These are phyloP conservation scores for Sipha maydis DNA, from an alignment of 2,888 invertebrate species.

Conservation along the genomic window DNA sequence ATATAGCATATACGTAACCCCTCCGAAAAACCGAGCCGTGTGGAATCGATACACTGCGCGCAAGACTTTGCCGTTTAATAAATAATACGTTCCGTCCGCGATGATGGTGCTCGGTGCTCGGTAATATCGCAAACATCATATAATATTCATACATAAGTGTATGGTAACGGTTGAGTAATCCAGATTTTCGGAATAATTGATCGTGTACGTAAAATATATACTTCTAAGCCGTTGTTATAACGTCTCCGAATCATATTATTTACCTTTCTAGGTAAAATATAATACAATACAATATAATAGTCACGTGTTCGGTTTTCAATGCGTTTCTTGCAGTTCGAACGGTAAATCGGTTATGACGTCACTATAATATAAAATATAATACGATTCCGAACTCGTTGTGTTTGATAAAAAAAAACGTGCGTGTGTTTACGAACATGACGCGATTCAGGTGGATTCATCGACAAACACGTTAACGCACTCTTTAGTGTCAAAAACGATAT, in stretches of 20 bases:
- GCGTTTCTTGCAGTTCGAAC: neutral
- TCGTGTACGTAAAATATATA: neutral
- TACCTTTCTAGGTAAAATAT: neutral
- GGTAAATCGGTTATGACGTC: neutral
- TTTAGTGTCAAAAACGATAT: neutral
- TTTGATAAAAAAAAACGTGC: neutral
- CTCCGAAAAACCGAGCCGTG: neutral
- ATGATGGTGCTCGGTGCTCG: neutral
- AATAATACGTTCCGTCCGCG: neutral
- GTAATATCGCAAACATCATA: neutral
- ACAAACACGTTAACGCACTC: constrained; percentile 18
- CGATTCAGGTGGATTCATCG: neutral
- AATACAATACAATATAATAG: neutral
- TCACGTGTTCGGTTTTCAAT: neutral
- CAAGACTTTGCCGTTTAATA: constrained; percentile 4
- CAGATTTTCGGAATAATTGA: constrained; percentile 14
- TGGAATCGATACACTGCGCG: neutral
- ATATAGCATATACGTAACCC: neutral
- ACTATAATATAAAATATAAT: too few relatives aligned
- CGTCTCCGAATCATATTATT: neutral
- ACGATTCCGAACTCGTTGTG: too few relatives aligned
- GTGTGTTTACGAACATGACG: neutral
- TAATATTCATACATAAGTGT: neutral
- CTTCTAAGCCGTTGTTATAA: neutral
- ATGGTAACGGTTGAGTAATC: neutral